Conservation (phyloP, 2,888 invertebrate genomes). For the Scotopteryx bipunctaria region DNA sequence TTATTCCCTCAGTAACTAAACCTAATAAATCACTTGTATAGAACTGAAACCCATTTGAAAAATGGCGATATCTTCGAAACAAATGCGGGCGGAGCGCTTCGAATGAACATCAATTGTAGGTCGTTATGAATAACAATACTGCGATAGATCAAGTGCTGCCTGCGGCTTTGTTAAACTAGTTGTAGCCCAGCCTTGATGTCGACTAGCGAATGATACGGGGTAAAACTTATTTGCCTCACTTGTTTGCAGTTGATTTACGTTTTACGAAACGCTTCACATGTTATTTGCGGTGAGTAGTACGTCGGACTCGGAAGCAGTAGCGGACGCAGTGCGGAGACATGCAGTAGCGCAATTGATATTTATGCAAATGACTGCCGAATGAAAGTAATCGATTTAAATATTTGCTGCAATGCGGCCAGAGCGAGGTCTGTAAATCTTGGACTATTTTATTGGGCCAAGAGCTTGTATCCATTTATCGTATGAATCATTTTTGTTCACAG, state of each 20-base stretch:
- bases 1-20: slow-evolving; percentile 5
- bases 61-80: slow-evolving; percentile 26
- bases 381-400: slow-evolving; percentile 22
- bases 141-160: slow-evolving; percentile 13
- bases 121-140: slow-evolving; percentile 32
- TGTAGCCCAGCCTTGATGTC: no score
- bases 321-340: slow-evolving; percentile 22
- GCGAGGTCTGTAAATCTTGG: slow-evolving; percentile 15
- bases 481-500: slow-evolving; percentile 1
- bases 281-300: no score
- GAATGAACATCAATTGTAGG: slow-evolving; percentile 23
- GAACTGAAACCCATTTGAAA: slow-evolving; percentile 24
- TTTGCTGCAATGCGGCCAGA: slow-evolving; percentile 19
- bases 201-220: no score
- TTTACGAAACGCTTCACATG: no score
- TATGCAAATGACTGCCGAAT: slow-evolving; percentile 23
- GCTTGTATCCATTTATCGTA: not conserved
- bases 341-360: slow-evolving; percentile 23
- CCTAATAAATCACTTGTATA: slow-evolving; percentile 23
- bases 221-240: no score
- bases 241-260: no score
- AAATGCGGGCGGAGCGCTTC: slow-evolving; percentile 13
- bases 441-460: slow-evolving; percentile 8
- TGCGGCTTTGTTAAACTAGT: not conserved
- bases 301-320: slow-evolving; percentile 11